Conservation (phyloP, 2,113 vertebrate species). For the Chaenocephalus aceratus region DNA sequence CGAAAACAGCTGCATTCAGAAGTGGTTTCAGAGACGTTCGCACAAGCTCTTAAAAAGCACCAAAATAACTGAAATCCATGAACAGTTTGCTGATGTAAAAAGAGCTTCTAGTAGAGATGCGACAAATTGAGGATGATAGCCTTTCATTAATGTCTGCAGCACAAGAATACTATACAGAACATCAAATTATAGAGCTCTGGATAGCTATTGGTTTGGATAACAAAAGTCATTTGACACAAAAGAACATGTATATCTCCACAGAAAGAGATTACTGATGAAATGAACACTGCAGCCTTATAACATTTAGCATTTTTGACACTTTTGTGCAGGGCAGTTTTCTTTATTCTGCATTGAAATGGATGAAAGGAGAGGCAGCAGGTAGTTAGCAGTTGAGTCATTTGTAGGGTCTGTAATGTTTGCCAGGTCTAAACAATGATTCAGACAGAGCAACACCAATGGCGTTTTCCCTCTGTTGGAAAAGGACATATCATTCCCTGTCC, state of each 20-base stretch:
- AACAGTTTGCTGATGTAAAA: conserved; percentile 29
- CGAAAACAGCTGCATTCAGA: conserved; percentile 61
- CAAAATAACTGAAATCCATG: conserved; percentile 45
- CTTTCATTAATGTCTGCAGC: conserved; percentile 45
- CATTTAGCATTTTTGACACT: not conserved
- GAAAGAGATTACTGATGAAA: conserved; percentile 32
- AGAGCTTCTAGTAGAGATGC: conserved; percentile 46
- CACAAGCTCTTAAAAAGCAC: conserved; percentile 32
- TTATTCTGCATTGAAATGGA: not conserved
- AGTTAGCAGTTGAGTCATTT: conserved; percentile 25
- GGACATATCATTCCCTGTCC: conserved; percentile 68
- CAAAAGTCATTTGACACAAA: conserved; percentile 18
- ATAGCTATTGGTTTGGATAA: conserved; percentile 25
- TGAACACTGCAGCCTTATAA: conserved; percentile 26
- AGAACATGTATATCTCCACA: not conserved
- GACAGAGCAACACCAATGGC: conserved; percentile 54
- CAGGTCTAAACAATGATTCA: conserved; percentile 62
- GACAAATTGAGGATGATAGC: conserved; percentile 32
- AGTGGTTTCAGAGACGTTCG: conserved; percentile 48
- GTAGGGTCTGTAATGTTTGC: conserved; percentile 45
- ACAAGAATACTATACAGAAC: conserved; percentile 34
- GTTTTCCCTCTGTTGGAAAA: conserved; percentile 66
- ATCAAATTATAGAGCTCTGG: conserved; percentile 29
- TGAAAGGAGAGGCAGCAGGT: not conserved
- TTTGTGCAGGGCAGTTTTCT: not conserved